Evolutionary conservation across 1,140 invertebrate species (phyloP).

Genomic region (Drosophila insularis): DNA sequence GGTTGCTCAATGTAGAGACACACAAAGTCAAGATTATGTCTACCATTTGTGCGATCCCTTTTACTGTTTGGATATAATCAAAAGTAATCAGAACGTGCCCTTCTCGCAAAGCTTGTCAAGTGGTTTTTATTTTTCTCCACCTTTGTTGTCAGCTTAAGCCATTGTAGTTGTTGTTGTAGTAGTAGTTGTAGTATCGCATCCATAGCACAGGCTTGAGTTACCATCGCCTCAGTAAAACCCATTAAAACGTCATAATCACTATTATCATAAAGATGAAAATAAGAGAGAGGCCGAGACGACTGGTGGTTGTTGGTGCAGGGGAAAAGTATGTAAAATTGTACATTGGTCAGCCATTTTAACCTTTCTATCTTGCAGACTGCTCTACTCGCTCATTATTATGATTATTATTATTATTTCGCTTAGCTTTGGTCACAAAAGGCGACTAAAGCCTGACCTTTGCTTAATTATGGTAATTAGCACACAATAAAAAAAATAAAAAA

Average conservation of each 20-base stretch:
- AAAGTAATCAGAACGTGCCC: conserved; percentile 38
- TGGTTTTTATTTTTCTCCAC: conserved; percentile 29
- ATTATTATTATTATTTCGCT: conserved; percentile 66
- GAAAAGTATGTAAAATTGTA: conserved; percentile 39
- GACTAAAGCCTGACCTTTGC: conserved; percentile 79
- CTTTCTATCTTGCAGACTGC: background rate
- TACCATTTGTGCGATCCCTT: too few relatives aligned
- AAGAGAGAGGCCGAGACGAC: background rate
- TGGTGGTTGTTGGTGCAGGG: too few relatives aligned
- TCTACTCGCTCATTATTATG: conserved; percentile 50
- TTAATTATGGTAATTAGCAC: conserved; percentile 80
- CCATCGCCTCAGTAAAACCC: conserved; percentile 67
- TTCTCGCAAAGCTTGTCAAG: conserved; percentile 53
- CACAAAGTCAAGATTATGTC: too few relatives aligned
- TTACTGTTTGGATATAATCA: too few relatives aligned
- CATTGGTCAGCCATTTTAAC: conserved; percentile 64
- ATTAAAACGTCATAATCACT: conserved; percentile 80
- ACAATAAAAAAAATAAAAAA: conserved; percentile 35
- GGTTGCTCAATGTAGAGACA: too few relatives aligned
- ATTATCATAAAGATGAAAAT: conserved; percentile 70
- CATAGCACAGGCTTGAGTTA: background rate
- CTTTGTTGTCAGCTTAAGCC: conserved; percentile 46
- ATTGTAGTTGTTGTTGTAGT: conserved; percentile 15
- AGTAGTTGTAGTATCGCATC: conserved; percentile 18
- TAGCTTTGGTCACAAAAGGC: conserved; percentile 67